Evolutionary conservation across 2,797 vertebrate genomes (phyloP), one percentile per base, ranked within the genome.

Genomic region (Oreonectes daqikongensis): DNA sequence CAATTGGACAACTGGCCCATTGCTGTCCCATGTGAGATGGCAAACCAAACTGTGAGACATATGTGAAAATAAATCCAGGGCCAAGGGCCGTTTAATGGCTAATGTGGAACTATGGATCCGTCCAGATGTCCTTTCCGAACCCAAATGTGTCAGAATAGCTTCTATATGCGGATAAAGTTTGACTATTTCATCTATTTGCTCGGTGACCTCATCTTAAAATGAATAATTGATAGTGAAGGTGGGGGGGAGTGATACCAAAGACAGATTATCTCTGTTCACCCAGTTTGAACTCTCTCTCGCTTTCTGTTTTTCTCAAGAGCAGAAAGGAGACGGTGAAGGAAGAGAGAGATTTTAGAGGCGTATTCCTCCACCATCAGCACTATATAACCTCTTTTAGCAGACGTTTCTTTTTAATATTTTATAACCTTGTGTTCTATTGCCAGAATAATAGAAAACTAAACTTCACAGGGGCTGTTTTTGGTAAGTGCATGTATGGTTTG

Each of bases 141-240:
- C 69, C 60, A 70, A 81, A 72, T 22, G 74, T 80, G 55, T 83
- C 78, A 64, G 72, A 73, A 79, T 82, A 42, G 75, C 78, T 76
- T 79, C 83, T 84, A 68, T 70, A 52, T 80, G 83, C 83, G 77
- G 72, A 72, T 72, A 59, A 84, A 83, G 61, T 69, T 73, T 76
- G 84, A 79, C 83, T 78, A 77, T 86, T 82, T 77, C 78, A 74
- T 79, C 81, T 85, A 61, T 87, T 85, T 73, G 70, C 81, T 77
- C 78, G 42, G 81, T 92, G 88, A 91, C 81, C 80, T 90, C 87
- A 91, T 86, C 42, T 38, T 72, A 64, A 52, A 75, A 87, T 90
- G 63, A 91, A 92, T 90, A 85, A 90, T 90, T 78, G 72, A 91
- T 87, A 78, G 28, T 64, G 84, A 65, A 81, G 84, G 68, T 50